A percentile compares a stretch with the other conserved stretches of the same genome.
Conservation (phyloP, 2,797 vertebrate genomes). For the Taenioides sp. region DNA sequence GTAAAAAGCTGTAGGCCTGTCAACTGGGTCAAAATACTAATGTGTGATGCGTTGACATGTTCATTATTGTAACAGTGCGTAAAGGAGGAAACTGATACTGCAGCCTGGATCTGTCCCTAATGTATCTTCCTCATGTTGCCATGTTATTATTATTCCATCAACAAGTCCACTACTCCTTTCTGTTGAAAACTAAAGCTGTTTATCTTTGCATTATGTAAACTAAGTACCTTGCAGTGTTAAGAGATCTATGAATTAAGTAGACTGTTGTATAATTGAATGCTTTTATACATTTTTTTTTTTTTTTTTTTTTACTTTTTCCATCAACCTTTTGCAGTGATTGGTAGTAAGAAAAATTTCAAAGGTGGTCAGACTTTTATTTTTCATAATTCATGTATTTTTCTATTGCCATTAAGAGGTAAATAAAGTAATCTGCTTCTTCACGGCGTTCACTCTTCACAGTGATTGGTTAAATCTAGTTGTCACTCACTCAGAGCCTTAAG, state of each 20-base stretch:
- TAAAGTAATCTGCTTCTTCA: no score
- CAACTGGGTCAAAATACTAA: conserved; percentile 37
- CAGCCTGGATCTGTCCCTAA: neutral
- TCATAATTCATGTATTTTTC: no score
- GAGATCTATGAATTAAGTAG: neutral
- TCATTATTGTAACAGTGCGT: conserved; percentile 9
- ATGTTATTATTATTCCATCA: neutral
- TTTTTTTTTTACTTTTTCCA: neutral
- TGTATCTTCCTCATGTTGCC: conserved; percentile 4
- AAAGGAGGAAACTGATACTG: conserved; percentile 3
- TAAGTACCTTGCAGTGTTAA: neutral
- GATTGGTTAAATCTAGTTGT: no score
- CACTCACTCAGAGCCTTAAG: no score
- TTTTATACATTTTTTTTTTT: no score
- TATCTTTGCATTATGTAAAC: neutral
- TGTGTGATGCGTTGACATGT: conserved; percentile 21
- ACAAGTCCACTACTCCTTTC: neutral
- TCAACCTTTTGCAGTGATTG: neutral
- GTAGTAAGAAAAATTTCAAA: no score
- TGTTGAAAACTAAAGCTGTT: conserved; percentile 2
- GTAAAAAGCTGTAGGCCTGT: conserved; percentile 23
- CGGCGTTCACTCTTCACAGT: no score
- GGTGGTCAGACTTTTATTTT: no score
- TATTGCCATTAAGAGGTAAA: no score
- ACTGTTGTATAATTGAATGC: neutral